A percentile compares a stretch with the other conserved stretches of the same genome.
These are phyloP conservation scores for Dermatophagoides farinae DNA, from an alignment of 1,140 invertebrate species.

Conservation along the genomic window DNA sequence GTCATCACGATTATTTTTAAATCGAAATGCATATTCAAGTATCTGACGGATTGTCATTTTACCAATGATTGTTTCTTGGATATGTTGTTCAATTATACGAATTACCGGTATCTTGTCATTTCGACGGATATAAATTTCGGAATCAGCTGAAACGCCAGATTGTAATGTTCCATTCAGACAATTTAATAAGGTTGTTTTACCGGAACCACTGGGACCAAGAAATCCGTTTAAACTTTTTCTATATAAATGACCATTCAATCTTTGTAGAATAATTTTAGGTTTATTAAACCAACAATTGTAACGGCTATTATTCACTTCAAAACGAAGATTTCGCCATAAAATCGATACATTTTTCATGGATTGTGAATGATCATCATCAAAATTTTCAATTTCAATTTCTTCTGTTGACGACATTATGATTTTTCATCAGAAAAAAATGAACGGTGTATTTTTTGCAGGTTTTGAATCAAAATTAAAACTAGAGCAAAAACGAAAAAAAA, in stretches of 20 bases:
- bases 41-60: not conserved
- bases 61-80: not conserved
- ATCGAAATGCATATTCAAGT: not conserved
- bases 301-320: not conserved
- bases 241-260: constrained; percentile 19
- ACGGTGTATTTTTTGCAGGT: no score
- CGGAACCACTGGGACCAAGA: constrained; percentile 39
- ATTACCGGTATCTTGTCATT: not conserved
- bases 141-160: not conserved
- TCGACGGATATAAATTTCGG: not conserved
- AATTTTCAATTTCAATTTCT: no score
- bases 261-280: constrained; percentile 17
- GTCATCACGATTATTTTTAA: not conserved
- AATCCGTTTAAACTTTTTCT: constrained; percentile 30
- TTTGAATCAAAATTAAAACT: no score
- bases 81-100: not conserved
- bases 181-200: constrained; percentile 29
- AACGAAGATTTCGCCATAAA: not conserved
- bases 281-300: not conserved
- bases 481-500: no score
- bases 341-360: not conserved
- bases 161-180: constrained; percentile 3
- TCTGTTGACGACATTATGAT: no score
- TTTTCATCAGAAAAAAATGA: no score
- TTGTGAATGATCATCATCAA: no score